A percentile compares a stretch with the other conserved stretches of the same genome.
Evolutionary conservation across 1,140 invertebrate genomes (phyloP).

Genomic region (Drosophila seguyi): DNA sequence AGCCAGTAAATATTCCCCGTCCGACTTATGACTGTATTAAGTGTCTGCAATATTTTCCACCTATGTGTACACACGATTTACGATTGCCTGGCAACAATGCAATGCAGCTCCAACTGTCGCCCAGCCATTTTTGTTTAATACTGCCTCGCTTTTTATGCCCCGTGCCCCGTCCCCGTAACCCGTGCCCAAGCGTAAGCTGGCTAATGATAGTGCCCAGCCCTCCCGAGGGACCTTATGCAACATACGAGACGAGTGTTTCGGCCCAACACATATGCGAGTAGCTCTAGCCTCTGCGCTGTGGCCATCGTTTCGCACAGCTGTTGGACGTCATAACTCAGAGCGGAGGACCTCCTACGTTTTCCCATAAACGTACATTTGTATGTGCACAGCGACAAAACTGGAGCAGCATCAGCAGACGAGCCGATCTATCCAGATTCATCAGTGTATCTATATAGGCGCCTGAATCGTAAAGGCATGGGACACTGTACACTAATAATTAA

Average conservation of each 20-base stretch:
- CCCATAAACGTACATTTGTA: constrained; percentile 46
- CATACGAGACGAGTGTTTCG: constrained; percentile 45
- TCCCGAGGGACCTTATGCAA: constrained; percentile 53
- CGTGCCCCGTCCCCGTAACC: no score
- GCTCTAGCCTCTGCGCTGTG: constrained; percentile 17
- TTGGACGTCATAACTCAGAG: constrained; percentile 76
- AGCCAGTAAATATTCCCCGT: constrained; percentile 31
- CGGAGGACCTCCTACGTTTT: constrained; percentile 24
- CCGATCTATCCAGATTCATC: not conserved
- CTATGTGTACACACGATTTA: constrained; percentile 34
- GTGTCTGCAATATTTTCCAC: constrained; percentile 61
- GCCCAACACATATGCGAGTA: constrained; percentile 40
- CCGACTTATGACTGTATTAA: constrained; percentile 48
- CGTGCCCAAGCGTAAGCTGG: constrained; percentile 17
- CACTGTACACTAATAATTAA: not conserved
- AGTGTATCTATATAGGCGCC: not conserved
- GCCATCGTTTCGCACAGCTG: constrained; percentile 74
- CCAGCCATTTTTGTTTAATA: constrained; percentile 64
- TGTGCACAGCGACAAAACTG: constrained; percentile 18
- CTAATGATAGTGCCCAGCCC: constrained; percentile 47
- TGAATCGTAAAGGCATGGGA: not conserved
- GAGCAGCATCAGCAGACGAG: not conserved
- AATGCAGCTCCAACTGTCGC: constrained; percentile 57
- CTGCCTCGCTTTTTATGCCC: constrained; percentile 15
- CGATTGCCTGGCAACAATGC: constrained; percentile 40